These are phyloP conservation scores for Sitta carolinensis DNA, from an alignment of 2,797 vertebrate genomes.

Conservation along the genomic window DNA sequence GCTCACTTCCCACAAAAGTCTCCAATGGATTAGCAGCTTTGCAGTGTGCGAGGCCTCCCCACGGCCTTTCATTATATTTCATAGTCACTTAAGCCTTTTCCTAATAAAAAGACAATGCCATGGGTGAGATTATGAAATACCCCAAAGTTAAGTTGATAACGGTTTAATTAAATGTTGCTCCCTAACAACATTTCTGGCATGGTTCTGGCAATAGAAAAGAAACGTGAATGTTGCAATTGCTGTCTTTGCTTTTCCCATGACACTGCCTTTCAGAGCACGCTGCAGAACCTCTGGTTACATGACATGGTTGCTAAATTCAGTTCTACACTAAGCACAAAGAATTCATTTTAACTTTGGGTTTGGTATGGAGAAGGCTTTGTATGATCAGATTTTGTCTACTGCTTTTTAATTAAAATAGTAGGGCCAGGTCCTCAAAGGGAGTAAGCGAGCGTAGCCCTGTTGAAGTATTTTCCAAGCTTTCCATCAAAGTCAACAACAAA, in stretches of 20 bases:
- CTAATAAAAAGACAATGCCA: conserved; percentile 60
- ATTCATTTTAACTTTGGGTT: background rate
- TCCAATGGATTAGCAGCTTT: conserved; percentile 36
- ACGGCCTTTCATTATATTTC: conserved; percentile 45
- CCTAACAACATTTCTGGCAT: conserved; percentile 2
- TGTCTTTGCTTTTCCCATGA: background rate
- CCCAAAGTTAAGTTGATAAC: conserved; percentile 63
- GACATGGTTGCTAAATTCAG: background rate
- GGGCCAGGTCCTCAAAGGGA: background rate
- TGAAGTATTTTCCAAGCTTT: background rate
- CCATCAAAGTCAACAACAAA: background rate
- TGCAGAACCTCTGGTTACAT: background rate
- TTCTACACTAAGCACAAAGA: background rate
- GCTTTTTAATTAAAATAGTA: conserved; percentile 18
- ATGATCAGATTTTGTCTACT: background rate
- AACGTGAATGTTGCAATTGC: conserved; percentile 13
- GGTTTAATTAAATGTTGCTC: conserved; percentile 60
- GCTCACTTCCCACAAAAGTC: background rate
- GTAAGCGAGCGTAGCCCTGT: background rate
- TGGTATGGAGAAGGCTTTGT: background rate
- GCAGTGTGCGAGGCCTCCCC: background rate
- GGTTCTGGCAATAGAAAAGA: conserved; percentile 8
- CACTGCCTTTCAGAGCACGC: background rate
- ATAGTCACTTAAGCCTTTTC: conserved; percentile 45
- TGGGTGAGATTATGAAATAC: conserved; percentile 57